Evolutionary conservation across 2,797 vertebrate genomes (phyloP), one percentile per base, ranked within the genome.

Genomic region (Alosa sapidissima): DNA sequence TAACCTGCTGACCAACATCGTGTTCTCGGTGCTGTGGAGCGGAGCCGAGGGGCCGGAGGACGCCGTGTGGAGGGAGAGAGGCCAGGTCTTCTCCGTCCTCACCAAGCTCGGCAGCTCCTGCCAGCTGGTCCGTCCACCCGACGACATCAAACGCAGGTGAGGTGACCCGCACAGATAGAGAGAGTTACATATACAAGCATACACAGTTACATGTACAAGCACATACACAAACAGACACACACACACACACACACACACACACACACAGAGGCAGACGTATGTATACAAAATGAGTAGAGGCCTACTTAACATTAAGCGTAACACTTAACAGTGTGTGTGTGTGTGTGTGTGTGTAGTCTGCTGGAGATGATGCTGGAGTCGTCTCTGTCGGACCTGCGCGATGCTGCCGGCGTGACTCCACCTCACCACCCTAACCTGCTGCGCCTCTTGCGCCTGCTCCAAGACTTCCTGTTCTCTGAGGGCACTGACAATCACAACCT

Each of bases 321-420:
- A 52, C 13, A 0, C 2, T 13, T 52, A 58, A 58, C 13, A 41
- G 41, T 41, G 41, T 41, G 41, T 41, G 14, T 49, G 19, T 24
- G 33, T 60, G 81, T 85, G 51, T 87, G 81, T 87, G 49, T 87
- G 82, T 83, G 81, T 88, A 99, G 98, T 93, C 93, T 99, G 83
- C 90, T 99, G 93, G 98, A 99, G 95, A 98, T 99, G 98, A 99
- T 99, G 98, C 91, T 99, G 94, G 98, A 99, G 91, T 99, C 98
- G 0, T 97, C 97, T 0, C 88, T 98, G 91, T 97, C 96, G 0
- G 98, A 99, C 91, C 92, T 99, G 90, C 96, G 97, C 88, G 97
- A 97, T 2, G 93, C 95, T 0, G 92, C 96, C 0, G 90, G 94
- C 0, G 89, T 94, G 1, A 45, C 92, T 19, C 90, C 96, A 88